phyloP scores from a whole-genome alignment of 1,140 invertebrate species.

The Anoplolepis gracilipes region DNA sequence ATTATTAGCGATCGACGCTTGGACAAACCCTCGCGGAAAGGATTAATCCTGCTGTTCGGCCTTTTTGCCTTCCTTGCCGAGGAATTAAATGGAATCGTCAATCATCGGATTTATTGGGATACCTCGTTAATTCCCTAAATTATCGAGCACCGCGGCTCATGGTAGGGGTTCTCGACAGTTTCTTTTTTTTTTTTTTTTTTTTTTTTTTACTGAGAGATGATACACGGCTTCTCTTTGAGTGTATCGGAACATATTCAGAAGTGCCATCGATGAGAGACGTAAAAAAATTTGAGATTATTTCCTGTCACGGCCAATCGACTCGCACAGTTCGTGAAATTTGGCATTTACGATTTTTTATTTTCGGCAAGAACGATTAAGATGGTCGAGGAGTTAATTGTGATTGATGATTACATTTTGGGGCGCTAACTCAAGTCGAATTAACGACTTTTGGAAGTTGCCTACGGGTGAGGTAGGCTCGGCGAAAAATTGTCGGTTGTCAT shows the following conservation, averaged over 20 bases:
- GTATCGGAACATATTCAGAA: slow-evolving; percentile 19
- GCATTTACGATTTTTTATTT: slow-evolving; percentile 55
- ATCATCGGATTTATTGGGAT: slow-evolving; percentile 68
- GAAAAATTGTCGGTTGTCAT: slow-evolving; percentile 64
- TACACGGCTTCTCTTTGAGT: slow-evolving; percentile 44
- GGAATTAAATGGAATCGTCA: slow-evolving; percentile 67
- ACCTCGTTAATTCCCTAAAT: slow-evolving; percentile 71
- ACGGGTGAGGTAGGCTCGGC: slow-evolving; percentile 16
- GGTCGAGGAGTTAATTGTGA: slow-evolving; percentile 65
- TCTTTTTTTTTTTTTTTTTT: not conserved
- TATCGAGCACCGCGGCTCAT: slow-evolving; percentile 51
- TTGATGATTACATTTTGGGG: slow-evolving; percentile 66
- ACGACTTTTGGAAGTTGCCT: slow-evolving; percentile 39
- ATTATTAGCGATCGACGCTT: slow-evolving; percentile 47
- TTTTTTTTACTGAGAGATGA: slow-evolving; percentile 52
- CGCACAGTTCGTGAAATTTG: slow-evolving; percentile 36
- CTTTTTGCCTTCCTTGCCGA: slow-evolving; percentile 21
- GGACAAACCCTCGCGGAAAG: not conserved
- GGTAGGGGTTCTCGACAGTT: not conserved
- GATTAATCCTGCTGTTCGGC: slow-evolving; percentile 32
- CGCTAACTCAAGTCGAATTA: slow-evolving; percentile 56
- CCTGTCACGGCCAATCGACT: slow-evolving; percentile 6
- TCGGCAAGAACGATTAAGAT: slow-evolving; percentile 71
- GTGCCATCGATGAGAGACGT: slow-evolving; percentile 3
- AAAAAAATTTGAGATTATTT: not conserved